Evolutionary conservation across 2,113 vertebrate genomes (phyloP), one percentile per base, ranked within the genome.

Genomic region (Mellivora capensis): DNA sequence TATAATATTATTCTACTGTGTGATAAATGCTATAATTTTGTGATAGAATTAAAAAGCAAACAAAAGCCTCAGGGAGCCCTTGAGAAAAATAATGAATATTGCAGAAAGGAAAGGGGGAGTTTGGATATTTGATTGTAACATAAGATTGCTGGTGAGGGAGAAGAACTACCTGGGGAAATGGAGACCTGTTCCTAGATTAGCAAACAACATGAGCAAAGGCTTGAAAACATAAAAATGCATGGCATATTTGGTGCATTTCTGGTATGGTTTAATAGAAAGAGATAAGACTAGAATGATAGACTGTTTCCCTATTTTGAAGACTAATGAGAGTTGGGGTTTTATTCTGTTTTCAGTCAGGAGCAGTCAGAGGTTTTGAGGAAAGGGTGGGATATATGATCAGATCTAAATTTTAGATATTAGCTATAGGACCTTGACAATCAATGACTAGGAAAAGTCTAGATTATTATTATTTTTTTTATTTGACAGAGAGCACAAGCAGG

Each of bases 341-440:
- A 52, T 87, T 95, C 10, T 82, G 7, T 81, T 97, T 93, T 95
- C 10, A 88, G n/a, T 94, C 71, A 93, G 69, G 15, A 76, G 23
- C 31, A 93, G 3, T 72, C n/a, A 88, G 9, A 71, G 11, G 31
- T 69, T 91, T 94, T 72, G 76, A 81, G 37, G 61, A 97, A 82
- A 17, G 42, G 13, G 7, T 83, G 10, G 4, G 44, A 47, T 87
- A 87, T 67, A 52, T 79, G 39, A 29, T 93, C 52, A 83, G 20
- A 79, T 49, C 15, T 86, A 67, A 95, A 49, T 80, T 94, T 95
- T 76, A 90, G 85, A 90, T 80, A 80, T 77, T 92, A 90, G 67
- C 37, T 62, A 2, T 64, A 7, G 44, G 31, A 31, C 11, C 6
- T 76, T 29, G 76, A 62, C 80, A 88, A 74, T 91, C 44, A 52